Percentiles rank a stretch among this genome's conserved stretches.
These are phyloP conservation scores for Aplocera efformata DNA, from an alignment of 2,888 invertebrate species.

Conservation along the genomic window DNA sequence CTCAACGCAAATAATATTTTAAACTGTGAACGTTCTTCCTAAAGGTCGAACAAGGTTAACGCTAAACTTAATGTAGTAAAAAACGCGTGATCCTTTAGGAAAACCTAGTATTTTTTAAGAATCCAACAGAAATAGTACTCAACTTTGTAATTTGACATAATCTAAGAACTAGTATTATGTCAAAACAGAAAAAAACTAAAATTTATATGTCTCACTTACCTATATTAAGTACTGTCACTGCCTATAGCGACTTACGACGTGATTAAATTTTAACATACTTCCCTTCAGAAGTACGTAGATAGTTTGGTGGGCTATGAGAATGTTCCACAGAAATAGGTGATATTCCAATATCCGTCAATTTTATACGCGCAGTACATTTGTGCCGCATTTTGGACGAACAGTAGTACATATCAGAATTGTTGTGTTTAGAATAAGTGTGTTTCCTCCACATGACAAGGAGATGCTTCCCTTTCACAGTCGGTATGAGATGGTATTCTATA, in stretches of 20 bases:
- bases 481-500: constrained; percentile 20
- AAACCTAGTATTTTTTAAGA: no score
- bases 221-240: no score
- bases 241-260: neutral
- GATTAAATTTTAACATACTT: constrained; percentile 2
- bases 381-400: neutral
- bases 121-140: no score
- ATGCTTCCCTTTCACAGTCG: constrained; percentile 1
- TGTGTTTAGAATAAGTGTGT: neutral
- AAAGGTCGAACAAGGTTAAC: no score
- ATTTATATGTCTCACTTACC: no score
- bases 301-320: constrained; percentile 1
- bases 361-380: constrained; percentile 3
- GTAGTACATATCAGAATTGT: neutral
- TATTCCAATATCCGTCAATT: neutral
- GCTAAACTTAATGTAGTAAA: no score
- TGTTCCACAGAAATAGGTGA: neutral
- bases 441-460: constrained; percentile 1
- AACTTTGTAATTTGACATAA: no score
- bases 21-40: no score
- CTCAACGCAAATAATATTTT: no score
- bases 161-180: no score
- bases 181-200: no score
- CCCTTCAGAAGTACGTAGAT: neutral
- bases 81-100: no score